Evolutionary conservation across 2,888 invertebrate species (phyloP).

Genomic region (Dastarcus helophoroides): DNA sequence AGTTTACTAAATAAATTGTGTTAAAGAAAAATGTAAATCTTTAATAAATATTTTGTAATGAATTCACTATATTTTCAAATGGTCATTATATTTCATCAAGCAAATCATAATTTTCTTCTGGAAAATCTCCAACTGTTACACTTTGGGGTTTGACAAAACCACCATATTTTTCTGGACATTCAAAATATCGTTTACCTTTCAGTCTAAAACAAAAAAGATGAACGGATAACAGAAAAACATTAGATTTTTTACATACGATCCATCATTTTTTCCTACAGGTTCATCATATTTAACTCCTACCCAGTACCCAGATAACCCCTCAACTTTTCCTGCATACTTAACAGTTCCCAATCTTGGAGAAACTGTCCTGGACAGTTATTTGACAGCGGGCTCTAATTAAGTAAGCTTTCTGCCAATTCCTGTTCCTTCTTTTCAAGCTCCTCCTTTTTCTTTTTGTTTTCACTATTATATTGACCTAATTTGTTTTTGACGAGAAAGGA

Average conservation of each 20-base stretch:
- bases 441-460: slow-evolving; percentile 60
- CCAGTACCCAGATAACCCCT: slow-evolving; percentile 61
- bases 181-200: slow-evolving; percentile 78
- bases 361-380: slow-evolving; percentile 60
- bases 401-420: slow-evolving; percentile 48
- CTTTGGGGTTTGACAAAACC: slow-evolving; percentile 81
- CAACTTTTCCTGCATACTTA: slow-evolving; percentile 67
- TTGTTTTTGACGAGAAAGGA: slow-evolving; percentile 77
- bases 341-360: slow-evolving; percentile 70
- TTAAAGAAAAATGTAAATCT: too few relatives aligned
- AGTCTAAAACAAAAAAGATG: slow-evolving; percentile 46
- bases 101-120: slow-evolving; percentile 68
- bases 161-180: slow-evolving; percentile 86
- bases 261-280: slow-evolving; percentile 92
- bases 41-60: too few relatives aligned
- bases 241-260: slow-evolving; percentile 52
- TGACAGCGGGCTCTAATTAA: slow-evolving; percentile 76
- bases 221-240: neutral
- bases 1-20: too few relatives aligned
- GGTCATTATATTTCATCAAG: slow-evolving; percentile 61
- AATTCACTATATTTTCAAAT: too few relatives aligned
- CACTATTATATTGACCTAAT: slow-evolving; percentile 79
- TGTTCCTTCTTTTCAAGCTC: slow-evolving; percentile 54
- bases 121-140: slow-evolving; percentile 83
- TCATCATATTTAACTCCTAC: slow-evolving; percentile 95